Evolutionary conservation across 2,888 invertebrate species (phyloP).

Genomic region (Crematogaster levior): DNA sequence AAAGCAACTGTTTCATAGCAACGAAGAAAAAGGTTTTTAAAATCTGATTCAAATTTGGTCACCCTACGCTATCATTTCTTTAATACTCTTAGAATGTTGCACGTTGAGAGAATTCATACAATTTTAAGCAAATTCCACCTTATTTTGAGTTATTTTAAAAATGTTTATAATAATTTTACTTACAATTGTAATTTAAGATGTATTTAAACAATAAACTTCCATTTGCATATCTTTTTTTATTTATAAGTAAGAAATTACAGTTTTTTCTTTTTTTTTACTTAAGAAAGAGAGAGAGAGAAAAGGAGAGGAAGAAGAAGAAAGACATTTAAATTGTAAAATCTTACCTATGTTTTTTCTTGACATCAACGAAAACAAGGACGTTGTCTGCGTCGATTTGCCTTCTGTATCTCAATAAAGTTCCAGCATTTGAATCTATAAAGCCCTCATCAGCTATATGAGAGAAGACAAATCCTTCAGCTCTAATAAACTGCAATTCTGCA

Average conservation of each 20-base stretch:
- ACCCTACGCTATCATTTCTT: too few relatives aligned
- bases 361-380: constrained; percentile 90
- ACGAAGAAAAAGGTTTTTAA: too few relatives aligned
- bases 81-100: not conserved
- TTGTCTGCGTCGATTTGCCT: constrained; percentile 89
- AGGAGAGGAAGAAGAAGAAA: not conserved
- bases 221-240: not conserved
- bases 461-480: constrained; percentile 93
- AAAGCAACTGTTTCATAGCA: too few relatives aligned
- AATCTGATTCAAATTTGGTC: too few relatives aligned
- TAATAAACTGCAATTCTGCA: constrained; percentile 90
- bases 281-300: not conserved
- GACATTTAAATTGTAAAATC: not conserved
- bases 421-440: constrained; percentile 91
- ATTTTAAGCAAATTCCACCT: not conserved
- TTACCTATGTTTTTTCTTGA: constrained; percentile 95
- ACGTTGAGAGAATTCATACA: not conserved
- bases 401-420: constrained; percentile 90
- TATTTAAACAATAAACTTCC: not conserved
- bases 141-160: not conserved
- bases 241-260: not conserved
- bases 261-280: not conserved
- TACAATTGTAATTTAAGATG: not conserved
- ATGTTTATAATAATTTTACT: not conserved
- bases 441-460: constrained; percentile 94